Base-by-base conservation (phyloP, 2,888 invertebrate species). In the Synergus umbraculus region DNA sequence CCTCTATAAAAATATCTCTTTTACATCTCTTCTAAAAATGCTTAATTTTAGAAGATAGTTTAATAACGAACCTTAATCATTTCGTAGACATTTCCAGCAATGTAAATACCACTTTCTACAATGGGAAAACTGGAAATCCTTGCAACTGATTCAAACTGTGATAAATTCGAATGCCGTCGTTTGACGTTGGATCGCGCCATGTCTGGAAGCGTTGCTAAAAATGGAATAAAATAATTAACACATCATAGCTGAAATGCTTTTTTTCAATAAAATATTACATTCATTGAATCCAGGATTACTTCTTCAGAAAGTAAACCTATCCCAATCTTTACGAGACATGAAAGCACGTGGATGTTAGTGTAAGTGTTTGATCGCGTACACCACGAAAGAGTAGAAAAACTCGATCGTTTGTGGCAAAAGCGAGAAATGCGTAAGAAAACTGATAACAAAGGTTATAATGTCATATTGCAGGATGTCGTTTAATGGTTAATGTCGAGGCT, bases 101-200 rank as follows among this genome's bases (percentile, higher is more conserved):
- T 95, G 78, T 94, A 94, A 87, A 96, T 95, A 65, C 97, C 95
- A 58, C 95, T 95, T 89, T 96, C 97, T n/a, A 98, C 95, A 79
- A 98, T 95, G 0, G 98, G 98, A 73, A 98, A 94, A 84, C 95
- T 95, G 13, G 95, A 94, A 66, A 98, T 95, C 84, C 97, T 94
- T 69, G 95, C 94, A 15, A 97, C 94, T 79, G 96, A 95, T 92
- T 96, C 95, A 92, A 97, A 92, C 85, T 94, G 94, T 77, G 94
- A 94, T 82, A 94, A 83, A 76, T 92, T 88, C 18, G 90, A 83
- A 79, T 91, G 87, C 58, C 89, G 86, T 76, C 88, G 87, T 76
- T 83, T 89, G 18, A 82, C 78, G 41, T 82, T 87, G 18, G 86
- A 80, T 76, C 86, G 86, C 49, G 90, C 86, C 92, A 92, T 92